Evolutionary conservation across 2,888 invertebrate species (phyloP), one percentile per base, ranked within the genome.

Genomic region (Leucophenga maculata): DNA sequence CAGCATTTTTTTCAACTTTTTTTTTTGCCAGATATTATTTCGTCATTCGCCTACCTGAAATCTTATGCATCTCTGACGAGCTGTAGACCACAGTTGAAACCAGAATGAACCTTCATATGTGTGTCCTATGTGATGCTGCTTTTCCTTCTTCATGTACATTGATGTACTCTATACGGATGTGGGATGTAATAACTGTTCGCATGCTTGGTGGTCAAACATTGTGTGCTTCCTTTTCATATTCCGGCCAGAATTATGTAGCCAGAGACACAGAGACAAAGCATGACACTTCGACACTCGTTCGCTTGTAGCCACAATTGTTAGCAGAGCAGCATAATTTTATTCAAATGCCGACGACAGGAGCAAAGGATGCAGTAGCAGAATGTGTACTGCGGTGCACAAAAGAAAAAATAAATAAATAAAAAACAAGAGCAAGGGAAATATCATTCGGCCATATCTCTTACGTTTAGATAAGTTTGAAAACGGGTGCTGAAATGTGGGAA

Each of bases 271-370:
- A 13, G 48, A 20, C 52, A 50, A 54, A 39, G 18, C 44, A 31
- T 54, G 64, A 48, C 68, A 55, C 64, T 67, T 26, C 55, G 48
- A 69, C 57, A 59, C 67, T 70, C 68, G 50, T 71, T 71, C 66
- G 68, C 71, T 71, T 60, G 68, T 71, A 68, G 77, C 65, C 71
- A 62, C 69, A 65, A 68, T 60, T 68, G 54, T 68, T 68, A 22
- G 20, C 65, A 22, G 22, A 31, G 31, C 74, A 80, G 78, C 80
- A 80, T 83, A 82, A 83, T 83, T 81, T 81, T 81, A 83, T 81
- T 81, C 82, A 81, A 81, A 81, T 81, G 79, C 78, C 75, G 67
- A 75, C 83, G 75, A n/a, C 50, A 39, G 11, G 9, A 39, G 11
- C 39, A 39, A 39, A 1, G 11, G 39, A 18, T n/a, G 50, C 50